Base-by-base conservation (phyloP, 2,113 vertebrate genomes). In the Phalacrocorax brasilianus region DNA sequence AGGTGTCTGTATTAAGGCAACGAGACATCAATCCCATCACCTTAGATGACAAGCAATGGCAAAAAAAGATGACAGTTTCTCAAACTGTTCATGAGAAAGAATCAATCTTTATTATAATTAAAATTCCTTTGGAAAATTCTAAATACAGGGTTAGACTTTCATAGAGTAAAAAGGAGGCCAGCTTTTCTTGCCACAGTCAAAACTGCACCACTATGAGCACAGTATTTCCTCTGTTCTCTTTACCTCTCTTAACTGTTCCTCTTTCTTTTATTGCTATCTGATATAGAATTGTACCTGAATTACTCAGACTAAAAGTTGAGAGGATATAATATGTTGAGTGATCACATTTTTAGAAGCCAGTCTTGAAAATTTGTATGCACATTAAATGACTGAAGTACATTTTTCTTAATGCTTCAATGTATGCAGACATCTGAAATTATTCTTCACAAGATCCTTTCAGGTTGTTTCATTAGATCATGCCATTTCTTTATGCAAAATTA, bases 401-500 rank as follows among this genome's bases (percentile, higher is more conserved):
- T 81, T 96, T 70, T 63, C 26, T 26, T 77, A 85, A 71, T 0
- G 1, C 38, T 74, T 93, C 75, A 62, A 12, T 84, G 33, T 86
- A 78, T 80, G 88, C 66, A 95, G 88, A 92, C 10, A 5, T 66
- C 72, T 91, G 55, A 94, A 95, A 96, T 96, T 94, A 93, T 74
- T 88, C 67, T 85, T 96, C 79, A 44, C 33, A 63, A 62, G 63
- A 93, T 81, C 68, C 82, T 92, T 94, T 92, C 85, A 93, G 50
- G 32, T 19, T 62, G 24, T 73, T 83, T 83, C 28, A 90, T 90
- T 84, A 94, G 79, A 88, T 86, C 72, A 66, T 70, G 72, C 91
- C 55, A 72, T 88, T 91, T 91, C 74, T 88, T 91, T 77, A 61
- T 91, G 80, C 56, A 95, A 86, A 96, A 90, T 92, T 88, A 93